These are phyloP conservation scores for Torymus aiolomorphi DNA, from an alignment of 2,888 invertebrate genomes.

Conservation along the genomic window DNA sequence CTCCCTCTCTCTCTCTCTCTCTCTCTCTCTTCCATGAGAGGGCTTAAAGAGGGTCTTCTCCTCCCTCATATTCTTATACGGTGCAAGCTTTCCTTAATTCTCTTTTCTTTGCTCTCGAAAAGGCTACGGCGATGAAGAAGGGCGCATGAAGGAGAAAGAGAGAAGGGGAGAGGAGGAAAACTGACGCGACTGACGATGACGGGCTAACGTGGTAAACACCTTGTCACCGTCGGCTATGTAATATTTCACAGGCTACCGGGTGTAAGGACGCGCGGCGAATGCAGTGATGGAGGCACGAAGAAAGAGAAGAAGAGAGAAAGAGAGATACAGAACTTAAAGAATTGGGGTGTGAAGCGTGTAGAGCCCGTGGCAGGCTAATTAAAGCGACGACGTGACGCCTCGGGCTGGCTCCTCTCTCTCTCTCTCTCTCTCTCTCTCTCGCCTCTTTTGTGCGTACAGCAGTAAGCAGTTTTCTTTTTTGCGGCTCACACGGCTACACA, in stretches of 20 bases:
- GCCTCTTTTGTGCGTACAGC: background rate
- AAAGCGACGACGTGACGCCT: constrained; percentile 56
- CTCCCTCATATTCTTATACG: constrained; percentile 31
- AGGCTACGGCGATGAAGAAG: constrained; percentile 3
- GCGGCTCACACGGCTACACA: background rate
- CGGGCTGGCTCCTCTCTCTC: constrained; percentile 14
- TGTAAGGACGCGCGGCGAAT: constrained; percentile 55
- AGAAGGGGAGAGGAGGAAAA: constrained; percentile 12
- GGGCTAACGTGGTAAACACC: constrained; percentile 59
- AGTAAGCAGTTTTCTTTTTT: background rate
- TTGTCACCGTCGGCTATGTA: constrained; percentile 61
- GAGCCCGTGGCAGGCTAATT: constrained; percentile 52
- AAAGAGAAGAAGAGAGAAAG: constrained; percentile 33
- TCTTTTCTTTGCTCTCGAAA: constrained; percentile 42
- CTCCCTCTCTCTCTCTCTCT: too few relatives aligned
- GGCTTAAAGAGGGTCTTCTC: background rate
- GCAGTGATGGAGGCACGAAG: constrained; percentile 53
- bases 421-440: background rate
- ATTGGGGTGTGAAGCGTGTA: constrained; percentile 43
- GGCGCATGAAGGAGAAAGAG: background rate
- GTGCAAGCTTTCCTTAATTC: constrained; percentile 43
- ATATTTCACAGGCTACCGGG: constrained; percentile 60
- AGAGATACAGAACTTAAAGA: constrained; percentile 52
- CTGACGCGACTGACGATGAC: constrained; percentile 47
- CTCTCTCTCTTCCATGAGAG: background rate